Percentiles rank a stretch among this genome's conserved stretches.
These are phyloP conservation scores for Eulemur mongoz DNA, from an alignment of 2,797 vertebrate species.

Conservation along the genomic window DNA sequence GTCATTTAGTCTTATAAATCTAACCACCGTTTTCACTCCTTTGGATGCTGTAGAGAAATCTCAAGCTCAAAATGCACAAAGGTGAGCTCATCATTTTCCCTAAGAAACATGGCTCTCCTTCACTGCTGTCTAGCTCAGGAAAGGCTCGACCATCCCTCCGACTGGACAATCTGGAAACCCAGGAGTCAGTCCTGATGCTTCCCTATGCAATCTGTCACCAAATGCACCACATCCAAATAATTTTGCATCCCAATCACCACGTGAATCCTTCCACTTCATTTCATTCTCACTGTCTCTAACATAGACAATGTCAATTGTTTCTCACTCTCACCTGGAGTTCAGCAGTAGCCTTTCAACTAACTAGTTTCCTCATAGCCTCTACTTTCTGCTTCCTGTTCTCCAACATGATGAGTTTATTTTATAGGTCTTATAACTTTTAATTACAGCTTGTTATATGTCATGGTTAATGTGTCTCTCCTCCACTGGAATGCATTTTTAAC, in stretches of 20 bases:
- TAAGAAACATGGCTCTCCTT: background rate
- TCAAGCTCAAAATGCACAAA: background rate
- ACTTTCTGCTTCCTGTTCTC: background rate
- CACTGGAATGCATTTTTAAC: background rate
- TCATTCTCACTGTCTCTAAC: no score
- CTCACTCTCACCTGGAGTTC: background rate
- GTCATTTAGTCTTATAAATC: background rate
- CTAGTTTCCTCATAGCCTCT: background rate
- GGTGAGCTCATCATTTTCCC: background rate
- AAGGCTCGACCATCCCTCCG: background rate
- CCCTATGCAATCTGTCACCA: background rate
- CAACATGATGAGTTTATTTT: background rate
- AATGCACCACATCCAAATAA: background rate
- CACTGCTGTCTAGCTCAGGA: background rate
- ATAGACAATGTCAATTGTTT: background rate
- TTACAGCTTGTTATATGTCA: background rate
- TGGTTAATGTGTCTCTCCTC: background rate
- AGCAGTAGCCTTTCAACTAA: background rate
- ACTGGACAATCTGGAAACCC: background rate
- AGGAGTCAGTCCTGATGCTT: background rate
- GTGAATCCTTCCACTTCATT: background rate
- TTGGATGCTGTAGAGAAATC: background rate
- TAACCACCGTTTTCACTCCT: background rate
- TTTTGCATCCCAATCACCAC: no score
- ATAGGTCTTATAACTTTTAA: background rate